These are phyloP conservation scores for Strigamia crassipes DNA, from an alignment of 2,888 invertebrate species.

Conservation along the genomic window DNA sequence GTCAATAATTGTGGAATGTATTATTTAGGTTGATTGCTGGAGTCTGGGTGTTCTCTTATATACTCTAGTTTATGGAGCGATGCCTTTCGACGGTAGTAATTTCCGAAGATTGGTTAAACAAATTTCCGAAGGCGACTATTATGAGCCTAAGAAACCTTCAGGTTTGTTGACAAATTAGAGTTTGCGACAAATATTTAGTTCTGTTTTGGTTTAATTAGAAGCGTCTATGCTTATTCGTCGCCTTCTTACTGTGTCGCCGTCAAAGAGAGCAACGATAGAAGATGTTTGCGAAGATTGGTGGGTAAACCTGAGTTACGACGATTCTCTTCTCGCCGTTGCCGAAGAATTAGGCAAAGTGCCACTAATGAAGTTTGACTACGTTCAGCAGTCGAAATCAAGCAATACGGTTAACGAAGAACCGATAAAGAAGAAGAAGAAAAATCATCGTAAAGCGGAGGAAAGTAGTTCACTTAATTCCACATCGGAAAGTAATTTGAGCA, in stretches of 20 bases:
- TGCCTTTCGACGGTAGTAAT: slow-evolving; percentile 98
- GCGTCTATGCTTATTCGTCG: slow-evolving; percentile 92
- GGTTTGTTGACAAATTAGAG: slow-evolving; percentile 64
- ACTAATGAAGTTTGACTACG: slow-evolving; percentile 82
- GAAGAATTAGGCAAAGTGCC: slow-evolving; percentile 88
- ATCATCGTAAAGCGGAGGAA: neutral
- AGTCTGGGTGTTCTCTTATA: slow-evolving; percentile 95
- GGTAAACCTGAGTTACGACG: slow-evolving; percentile 85
- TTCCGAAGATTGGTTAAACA: slow-evolving; percentile 95
- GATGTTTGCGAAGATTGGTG: slow-evolving; percentile 97
- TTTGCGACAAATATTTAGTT: too few species aligned
- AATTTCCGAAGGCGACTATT: slow-evolving; percentile 96
- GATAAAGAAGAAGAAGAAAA: neutral
- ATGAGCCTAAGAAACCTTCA: slow-evolving; percentile 92
- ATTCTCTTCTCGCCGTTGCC: slow-evolving; percentile 80
- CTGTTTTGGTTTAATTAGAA: slow-evolving; percentile 62
- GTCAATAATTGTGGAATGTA: too few species aligned
- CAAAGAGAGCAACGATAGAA: slow-evolving; percentile 85
- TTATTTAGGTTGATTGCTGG: slow-evolving; percentile 66
- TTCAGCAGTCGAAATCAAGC: slow-evolving; percentile 78
- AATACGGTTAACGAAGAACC: slow-evolving; percentile 52
- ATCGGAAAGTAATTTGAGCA: slow-evolving; percentile 48
- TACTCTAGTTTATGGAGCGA: slow-evolving; percentile 97
- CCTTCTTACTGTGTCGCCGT: slow-evolving; percentile 91
- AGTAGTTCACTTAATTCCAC: slow-evolving; percentile 48